A percentile compares a stretch with the other conserved stretches of the same genome.
Conservation (phyloP, 1,140 invertebrate species). For the Anoplolepis gracilipes region DNA sequence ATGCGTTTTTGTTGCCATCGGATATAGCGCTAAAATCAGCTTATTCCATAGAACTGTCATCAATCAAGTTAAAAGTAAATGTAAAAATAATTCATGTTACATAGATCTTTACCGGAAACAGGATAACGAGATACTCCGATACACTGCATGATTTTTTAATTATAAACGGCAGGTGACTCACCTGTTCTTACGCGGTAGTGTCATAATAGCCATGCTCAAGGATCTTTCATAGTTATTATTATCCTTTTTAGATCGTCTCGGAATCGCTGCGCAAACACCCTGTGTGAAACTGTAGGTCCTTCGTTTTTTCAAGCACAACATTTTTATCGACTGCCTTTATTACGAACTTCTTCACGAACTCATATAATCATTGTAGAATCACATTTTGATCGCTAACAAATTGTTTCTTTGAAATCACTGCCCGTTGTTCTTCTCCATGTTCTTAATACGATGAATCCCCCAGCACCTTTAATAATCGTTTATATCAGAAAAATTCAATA, state of each 20-base stretch:
- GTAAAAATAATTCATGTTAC: not conserved
- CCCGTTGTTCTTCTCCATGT: not conserved
- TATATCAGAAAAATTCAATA: not conserved
- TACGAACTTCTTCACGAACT: conserved; percentile 29
- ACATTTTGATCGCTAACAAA: not conserved
- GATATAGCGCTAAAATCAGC: not conserved
- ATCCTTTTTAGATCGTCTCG: conserved; percentile 69
- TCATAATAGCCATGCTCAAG: conserved; percentile 77
- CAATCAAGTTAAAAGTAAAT: not conserved
- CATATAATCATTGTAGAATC: conserved; percentile 37
- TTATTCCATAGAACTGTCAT: not conserved
- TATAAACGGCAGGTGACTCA: conserved; percentile 66
- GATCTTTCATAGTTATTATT: conserved; percentile 71
- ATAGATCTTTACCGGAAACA: not conserved
- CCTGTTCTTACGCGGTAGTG: conserved; percentile 77
- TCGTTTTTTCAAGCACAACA: conserved; percentile 80
- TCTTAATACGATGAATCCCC: not conserved
- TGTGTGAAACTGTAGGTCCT: conserved; percentile 81
- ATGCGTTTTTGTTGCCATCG: not conserved
- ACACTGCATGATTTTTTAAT: conserved; percentile 38
- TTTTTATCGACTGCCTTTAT: conserved; percentile 46
- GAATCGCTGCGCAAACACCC: conserved; percentile 71
- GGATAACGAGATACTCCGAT: not conserved
- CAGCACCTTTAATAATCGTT: not conserved
- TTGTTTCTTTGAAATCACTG: not conserved